Base-by-base conservation (phyloP, 2,888 invertebrate genomes). In the Hecatera dysodea region DNA sequence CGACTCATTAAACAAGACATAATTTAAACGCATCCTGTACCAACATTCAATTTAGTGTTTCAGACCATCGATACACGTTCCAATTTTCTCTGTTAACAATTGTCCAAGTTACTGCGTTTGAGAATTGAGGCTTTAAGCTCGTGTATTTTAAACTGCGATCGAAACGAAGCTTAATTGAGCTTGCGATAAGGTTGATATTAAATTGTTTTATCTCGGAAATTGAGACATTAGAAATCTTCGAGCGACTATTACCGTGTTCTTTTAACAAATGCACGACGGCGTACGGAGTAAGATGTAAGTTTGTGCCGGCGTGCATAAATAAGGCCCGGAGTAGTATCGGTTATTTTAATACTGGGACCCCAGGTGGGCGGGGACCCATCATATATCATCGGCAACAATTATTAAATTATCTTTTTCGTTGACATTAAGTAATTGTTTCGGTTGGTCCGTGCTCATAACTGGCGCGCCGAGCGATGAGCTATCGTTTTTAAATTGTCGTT, bases 341-440 rank as follows among this genome's bases (percentile, higher is more conserved):
- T 90, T 95, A 94, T 95, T 95, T 93, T 92, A 94, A 93, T 93
- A 92, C 88, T 84, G 87, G 81, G 89, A 85, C 95, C 94, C 93
- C 95, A 93, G 95, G 95, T 94, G 95, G 95, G 93, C 95, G 91
- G 72, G 80, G 93, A 89, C 93, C 94, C 90, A 87, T 90, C 90
- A 91, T 96, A 94, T 92, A 95, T 96, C 95, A 95, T 94, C 87
- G 87, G 71, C 84, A 92, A 95, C 95, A 96, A 96, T 96, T 95
- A 96, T 95, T 96, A 95, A 95, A 95, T 95, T 95, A 95, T 95
- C 93, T 95, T 95, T 94, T 94, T 93, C 91, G 94, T 93, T 94
- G 96, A 95, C 95, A 93, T 95, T 95, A 96, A 96, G 96, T 96
- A 95, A 96, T 96, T 96, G 96, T 95, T 95, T 93, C 86, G 87